These are phyloP conservation scores for Glyphotaelius pellucidus DNA, from an alignment of 2,888 invertebrate genomes.

Conservation along the genomic window DNA sequence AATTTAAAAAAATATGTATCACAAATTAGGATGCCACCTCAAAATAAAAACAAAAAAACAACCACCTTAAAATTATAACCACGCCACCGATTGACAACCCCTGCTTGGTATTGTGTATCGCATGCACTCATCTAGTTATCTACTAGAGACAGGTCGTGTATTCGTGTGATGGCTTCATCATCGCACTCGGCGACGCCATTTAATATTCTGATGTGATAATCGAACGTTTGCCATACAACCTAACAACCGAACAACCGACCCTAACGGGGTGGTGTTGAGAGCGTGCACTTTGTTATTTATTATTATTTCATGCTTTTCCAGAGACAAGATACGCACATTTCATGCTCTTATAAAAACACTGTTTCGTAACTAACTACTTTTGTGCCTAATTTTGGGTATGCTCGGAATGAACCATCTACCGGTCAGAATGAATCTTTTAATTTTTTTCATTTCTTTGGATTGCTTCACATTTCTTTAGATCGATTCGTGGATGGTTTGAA, in stretches of 20 bases:
- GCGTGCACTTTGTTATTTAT: background rate
- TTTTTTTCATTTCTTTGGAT: no score
- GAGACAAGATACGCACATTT: background rate
- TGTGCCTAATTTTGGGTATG: no score
- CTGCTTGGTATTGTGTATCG: background rate
- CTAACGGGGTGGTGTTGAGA: background rate
- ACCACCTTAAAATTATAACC: background rate
- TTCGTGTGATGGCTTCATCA: constrained; percentile 21
- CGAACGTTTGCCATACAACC: background rate
- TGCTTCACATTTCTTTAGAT: no score
- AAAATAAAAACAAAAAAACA: no score
- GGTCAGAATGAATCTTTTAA: no score
- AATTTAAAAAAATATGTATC: no score
- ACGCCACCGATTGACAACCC: background rate
- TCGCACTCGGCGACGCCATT: background rate
- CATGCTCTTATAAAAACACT: background rate
- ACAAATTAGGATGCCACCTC: no score
- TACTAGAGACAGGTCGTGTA: background rate
- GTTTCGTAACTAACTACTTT: no score
- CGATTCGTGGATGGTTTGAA: no score
- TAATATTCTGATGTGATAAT: constrained; percentile 10
- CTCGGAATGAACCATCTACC: no score
- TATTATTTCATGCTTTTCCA: background rate
- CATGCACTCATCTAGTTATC: background rate
- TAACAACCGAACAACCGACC: background rate